phyloP scores from a whole-genome alignment of 2,797 vertebrate species.

The Rhinella marina region DNA sequence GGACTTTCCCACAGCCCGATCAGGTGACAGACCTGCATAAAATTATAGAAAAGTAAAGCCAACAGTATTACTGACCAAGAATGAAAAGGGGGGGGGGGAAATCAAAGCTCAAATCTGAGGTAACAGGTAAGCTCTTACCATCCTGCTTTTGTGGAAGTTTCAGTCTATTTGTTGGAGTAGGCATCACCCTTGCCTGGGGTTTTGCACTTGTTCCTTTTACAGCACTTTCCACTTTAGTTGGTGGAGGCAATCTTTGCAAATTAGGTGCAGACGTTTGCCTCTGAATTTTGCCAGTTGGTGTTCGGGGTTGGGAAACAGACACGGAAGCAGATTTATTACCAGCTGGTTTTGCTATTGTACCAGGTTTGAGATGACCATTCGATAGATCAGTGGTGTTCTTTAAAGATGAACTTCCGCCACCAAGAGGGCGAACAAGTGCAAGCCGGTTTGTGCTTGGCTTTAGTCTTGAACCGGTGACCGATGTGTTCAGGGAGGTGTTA shows the following conservation, averaged over 20 bases:
- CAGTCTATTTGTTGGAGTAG: constrained; percentile 66
- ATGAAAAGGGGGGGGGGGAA: no score
- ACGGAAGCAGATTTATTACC: constrained; percentile 5
- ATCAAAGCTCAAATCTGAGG: no score
- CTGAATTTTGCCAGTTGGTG: constrained; percentile 66
- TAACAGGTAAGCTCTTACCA: constrained; percentile 68
- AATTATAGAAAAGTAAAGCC: not conserved
- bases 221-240: constrained; percentile 63
- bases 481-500: constrained; percentile 69
- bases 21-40: constrained; percentile 68
- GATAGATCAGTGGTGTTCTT: constrained; percentile 64
- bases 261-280: constrained; percentile 63
- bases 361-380: constrained; percentile 61
- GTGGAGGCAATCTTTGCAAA: constrained; percentile 60
- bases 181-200: constrained; percentile 65
- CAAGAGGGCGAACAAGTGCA: constrained; percentile 59
- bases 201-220: constrained; percentile 69
- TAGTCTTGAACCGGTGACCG: constrained; percentile 63
- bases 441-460: constrained; percentile 63
- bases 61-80: not conserved
- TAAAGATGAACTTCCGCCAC: constrained; percentile 69
- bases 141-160: constrained; percentile 63
- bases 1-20: constrained; percentile 63
- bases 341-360: constrained; percentile 60
- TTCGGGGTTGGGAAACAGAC: constrained; percentile 58